Base-by-base conservation (phyloP, 35 echinoderm and acorn worm species). In the Hemicentrotus pulcherrimus region DNA sequence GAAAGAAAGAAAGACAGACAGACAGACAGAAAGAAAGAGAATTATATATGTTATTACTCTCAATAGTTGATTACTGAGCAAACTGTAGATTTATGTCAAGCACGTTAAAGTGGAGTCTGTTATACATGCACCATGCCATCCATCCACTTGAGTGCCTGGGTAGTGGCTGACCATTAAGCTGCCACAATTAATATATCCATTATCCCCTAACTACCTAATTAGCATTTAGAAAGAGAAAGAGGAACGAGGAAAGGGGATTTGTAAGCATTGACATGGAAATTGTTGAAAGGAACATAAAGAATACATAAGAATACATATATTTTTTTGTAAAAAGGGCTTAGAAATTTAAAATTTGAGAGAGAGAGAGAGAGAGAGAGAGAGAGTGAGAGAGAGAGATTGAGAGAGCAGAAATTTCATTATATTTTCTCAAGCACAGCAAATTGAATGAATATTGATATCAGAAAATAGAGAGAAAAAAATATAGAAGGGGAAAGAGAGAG, bases 151-250 rank as follows among this genome's bases (percentile, higher is more conserved):
- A 78, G 22, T 0, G 22, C 28, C 6, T 78, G 22, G 19, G n/a
- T 7, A 28, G 15, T 78, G 65, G 28, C 24, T 22, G 19, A 78
- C 65, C 65, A 78, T 78, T 30, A 78, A 78, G 65, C 19, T 78
- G 65, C 65, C 19, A 78, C 65, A 78, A 78, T 78, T 78, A 78
- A 78, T 78, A 78, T 78, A 28, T 78, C 65, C 65, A 78, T 78
- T 78, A 78, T 78, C 15, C 65, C 65, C 24, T 78, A 78, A 78
- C 65, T 78, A 78, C 65, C 65, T 78, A 28, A 78, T 78, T 78
- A 78, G 65, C 65, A 78, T 78, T 78, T 78, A 78, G 65, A 78
- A 22, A 78, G 22, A 78, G 6, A 28, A 18, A 78, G 65, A n/a
- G 22, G 50, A 55, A 55, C 15, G 6, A 55, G 50, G 7, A 78